Evolutionary conservation across 2,888 invertebrate genomes (phyloP), one percentile per base, ranked within the genome.

Genomic region (Trichopoda pennipes): DNA sequence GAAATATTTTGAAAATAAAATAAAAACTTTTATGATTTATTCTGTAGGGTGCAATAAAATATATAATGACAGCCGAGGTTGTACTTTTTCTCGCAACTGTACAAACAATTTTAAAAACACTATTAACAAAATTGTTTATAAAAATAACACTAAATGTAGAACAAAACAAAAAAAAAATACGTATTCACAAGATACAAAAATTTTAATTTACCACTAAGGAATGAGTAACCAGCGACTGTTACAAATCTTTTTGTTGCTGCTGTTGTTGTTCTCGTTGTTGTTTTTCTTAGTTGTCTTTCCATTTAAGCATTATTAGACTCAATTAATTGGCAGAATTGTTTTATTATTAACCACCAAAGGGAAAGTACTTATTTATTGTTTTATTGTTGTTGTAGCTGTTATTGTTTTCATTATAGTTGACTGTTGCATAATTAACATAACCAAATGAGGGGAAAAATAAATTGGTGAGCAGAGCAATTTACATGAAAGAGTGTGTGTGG

Each of bases 321-420:
- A 66, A 69, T 75, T 66, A 75, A 70, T 70, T 66, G 21, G 35
- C 58, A 78, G 78, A 81, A 81, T 74, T 66, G 69, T 81, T 78
- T 47, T 77, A 73, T 42, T 47, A 58, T 53, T 56, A 70, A 63
- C 72, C 38, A 63, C 72, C 38, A 74, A 82, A 82, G 81, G 81
- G 81, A 82, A 82, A 79, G 81, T 78, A 81, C 64, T 73, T 58
- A 61, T 69, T 69, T 64, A n/a, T n/a, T n/a, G n/a, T n/a, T n/a
- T n/a, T n/a, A n/a, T n/a, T 51, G 10, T 56, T n/a, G 28, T 56
- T 56, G 38, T 51, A 58, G 19, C 21, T 49, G 16, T 53, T 61
- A 28, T 56, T n/a, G 28, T 56, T 56, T 42, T 56, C 56, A 21
- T 32, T 49, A 10, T 47, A 55, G 38, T 49, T 23, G 53, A 4